These are phyloP conservation scores for Sebastes fasciatus DNA, from an alignment of 2,113 vertebrate species.

Conservation along the genomic window DNA sequence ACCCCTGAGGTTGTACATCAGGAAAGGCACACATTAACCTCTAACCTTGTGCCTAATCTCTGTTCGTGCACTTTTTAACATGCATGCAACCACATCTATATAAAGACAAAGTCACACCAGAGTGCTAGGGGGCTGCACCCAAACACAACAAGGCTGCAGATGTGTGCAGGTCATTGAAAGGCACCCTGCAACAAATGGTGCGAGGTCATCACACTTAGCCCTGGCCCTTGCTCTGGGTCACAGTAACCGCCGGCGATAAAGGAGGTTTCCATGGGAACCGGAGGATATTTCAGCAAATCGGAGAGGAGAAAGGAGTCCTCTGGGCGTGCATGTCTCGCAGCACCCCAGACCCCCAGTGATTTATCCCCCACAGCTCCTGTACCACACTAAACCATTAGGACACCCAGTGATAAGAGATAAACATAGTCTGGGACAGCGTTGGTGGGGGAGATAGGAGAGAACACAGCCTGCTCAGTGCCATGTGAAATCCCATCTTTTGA, in stretches of 20 bases:
- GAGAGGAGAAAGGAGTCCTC: slow-evolving; percentile 47
- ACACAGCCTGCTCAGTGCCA: slow-evolving; percentile 18
- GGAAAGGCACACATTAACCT: slow-evolving; percentile 38
- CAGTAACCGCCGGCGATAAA: slow-evolving; percentile 70
- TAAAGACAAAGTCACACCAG: slow-evolving; percentile 1
- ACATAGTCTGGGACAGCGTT: slow-evolving; percentile 44
- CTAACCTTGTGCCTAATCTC: slow-evolving; percentile 40
- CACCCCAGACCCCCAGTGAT: slow-evolving; percentile 56
- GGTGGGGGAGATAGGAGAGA: slow-evolving; percentile 19
- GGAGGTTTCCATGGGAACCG: slow-evolving; percentile 67
- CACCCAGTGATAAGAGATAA: slow-evolving; percentile 54
- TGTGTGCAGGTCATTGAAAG: slow-evolving; percentile 34
- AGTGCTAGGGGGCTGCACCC: slow-evolving; percentile 8
- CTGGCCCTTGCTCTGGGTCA: slow-evolving; percentile 70
- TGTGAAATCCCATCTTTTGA: slow-evolving; percentile 14
- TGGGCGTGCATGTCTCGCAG: slow-evolving; percentile 55
- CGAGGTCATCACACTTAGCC: slow-evolving; percentile 68
- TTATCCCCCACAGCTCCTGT: slow-evolving; percentile 58
- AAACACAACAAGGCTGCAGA: not conserved
- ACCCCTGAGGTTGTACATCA: slow-evolving; percentile 48
- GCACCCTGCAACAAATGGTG: slow-evolving; percentile 57
- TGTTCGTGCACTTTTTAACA: slow-evolving; percentile 5
- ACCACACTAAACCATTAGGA: slow-evolving; percentile 63
- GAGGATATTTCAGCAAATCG: slow-evolving; percentile 42
- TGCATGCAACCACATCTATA: not conserved